phyloP scores from a whole-genome alignment of 92 coral and sea anemone species.

The Siderastrea radians region DNA sequence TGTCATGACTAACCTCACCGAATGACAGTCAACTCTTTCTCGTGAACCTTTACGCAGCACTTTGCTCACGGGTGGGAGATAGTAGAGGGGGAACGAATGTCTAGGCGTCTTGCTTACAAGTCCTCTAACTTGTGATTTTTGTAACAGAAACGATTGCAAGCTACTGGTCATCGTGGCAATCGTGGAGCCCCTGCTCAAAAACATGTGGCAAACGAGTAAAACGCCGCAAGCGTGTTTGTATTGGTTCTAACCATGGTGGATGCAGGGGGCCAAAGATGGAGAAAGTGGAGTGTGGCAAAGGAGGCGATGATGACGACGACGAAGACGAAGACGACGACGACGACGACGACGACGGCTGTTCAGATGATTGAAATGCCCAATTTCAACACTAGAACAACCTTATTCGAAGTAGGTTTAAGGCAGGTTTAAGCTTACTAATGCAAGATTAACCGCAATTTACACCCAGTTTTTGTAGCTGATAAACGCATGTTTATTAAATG shows the following conservation, averaged over 20 bases:
- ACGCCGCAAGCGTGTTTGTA: background rate
- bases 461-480: no score
- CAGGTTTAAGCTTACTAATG: background rate
- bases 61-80: no score
- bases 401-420: background rate
- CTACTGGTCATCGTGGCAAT: background rate
- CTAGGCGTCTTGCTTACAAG: background rate
- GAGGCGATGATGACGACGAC: background rate
- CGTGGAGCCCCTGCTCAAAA: background rate
- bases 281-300: background rate
- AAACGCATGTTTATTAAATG: no score
- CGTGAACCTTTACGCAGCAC: no score
- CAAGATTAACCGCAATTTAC: background rate
- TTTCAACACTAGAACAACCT: background rate
- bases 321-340: background rate
- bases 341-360: background rate
- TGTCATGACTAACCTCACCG: no score
- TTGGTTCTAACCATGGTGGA: background rate
- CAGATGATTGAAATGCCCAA: background rate
- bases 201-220: background rate
- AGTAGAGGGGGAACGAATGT: no score
- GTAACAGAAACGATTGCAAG: background rate
- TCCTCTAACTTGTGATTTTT: background rate
- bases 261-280: background rate
- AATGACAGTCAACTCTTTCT: no score